Evolutionary conservation across 1,140 invertebrate genomes (phyloP).

Genomic region (Drosophila funebris): DNA sequence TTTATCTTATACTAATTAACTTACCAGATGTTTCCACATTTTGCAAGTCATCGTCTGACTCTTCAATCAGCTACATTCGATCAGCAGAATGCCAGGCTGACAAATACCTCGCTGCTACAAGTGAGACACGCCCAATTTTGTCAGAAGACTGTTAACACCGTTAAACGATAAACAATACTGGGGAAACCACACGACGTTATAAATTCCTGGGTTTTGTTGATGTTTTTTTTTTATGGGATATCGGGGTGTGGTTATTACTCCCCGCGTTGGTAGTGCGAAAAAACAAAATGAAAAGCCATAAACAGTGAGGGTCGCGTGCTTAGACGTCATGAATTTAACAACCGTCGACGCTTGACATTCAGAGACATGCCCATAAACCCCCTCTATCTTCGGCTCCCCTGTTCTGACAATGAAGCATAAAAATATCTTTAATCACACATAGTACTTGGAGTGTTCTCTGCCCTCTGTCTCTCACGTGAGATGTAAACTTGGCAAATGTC

Average conservation of each 20-base stretch:
- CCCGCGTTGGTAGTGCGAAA: conserved; percentile 14
- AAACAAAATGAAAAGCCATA: conserved; percentile 61
- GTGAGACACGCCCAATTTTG: conserved; percentile 46
- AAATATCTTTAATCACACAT: conserved; percentile 47
- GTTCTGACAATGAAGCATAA: conserved; percentile 25
- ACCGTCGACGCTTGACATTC: conserved; percentile 31
- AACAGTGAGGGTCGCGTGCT: conserved; percentile 69
- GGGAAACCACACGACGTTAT: neutral
- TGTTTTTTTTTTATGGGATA: conserved; percentile 12
- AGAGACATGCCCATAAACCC: conserved; percentile 44
- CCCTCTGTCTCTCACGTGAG: conserved; percentile 36
- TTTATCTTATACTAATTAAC: neutral
- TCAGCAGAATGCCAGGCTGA: neutral
- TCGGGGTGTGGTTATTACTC: conserved; percentile 22
- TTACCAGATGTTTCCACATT: neutral
- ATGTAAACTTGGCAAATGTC: conserved; percentile 65
- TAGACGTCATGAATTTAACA: conserved; percentile 69
- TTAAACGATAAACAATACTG: conserved; percentile 51
- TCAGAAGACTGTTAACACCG: conserved; percentile 60
- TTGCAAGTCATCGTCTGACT: neutral
- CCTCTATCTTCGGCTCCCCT: neutral
- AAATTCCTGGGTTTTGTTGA: conserved; percentile 11
- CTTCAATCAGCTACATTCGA: neutral
- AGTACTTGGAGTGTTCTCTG: neutral
- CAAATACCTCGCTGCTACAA: conserved; percentile 26